These are phyloP conservation scores for Pygoscelis adeliae DNA, from an alignment of 2,113 vertebrate species.

Conservation along the genomic window DNA sequence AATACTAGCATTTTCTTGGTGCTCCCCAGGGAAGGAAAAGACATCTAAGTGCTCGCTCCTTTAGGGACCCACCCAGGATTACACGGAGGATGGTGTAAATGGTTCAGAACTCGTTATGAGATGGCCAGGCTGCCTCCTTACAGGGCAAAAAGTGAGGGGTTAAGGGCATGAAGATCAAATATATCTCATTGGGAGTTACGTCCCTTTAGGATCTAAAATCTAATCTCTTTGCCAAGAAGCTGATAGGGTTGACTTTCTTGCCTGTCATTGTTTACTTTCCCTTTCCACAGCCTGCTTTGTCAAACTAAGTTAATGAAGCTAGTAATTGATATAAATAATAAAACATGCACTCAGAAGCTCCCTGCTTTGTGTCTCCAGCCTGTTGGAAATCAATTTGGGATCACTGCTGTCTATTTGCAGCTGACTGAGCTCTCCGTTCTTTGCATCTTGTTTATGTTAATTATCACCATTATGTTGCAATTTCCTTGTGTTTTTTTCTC, in stretches of 20 bases:
- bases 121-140: not conserved
- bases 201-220: not conserved
- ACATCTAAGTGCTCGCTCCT: not conserved
- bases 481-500: not conserved
- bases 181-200: not conserved
- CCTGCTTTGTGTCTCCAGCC: not conserved
- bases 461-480: not conserved
- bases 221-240: not conserved
- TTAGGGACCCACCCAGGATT: not conserved
- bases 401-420: not conserved
- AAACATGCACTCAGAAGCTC: not conserved
- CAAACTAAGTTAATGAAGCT: not conserved
- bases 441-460: not conserved
- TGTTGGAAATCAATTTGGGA: not conserved
- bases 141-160: not conserved
- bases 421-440: not conserved
- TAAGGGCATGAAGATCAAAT: not conserved
- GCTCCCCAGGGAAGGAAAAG: not conserved
- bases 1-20: not conserved
- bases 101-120: not conserved
- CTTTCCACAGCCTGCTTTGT: not conserved
- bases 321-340: not conserved
- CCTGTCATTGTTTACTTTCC: not conserved
- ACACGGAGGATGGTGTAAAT: not conserved
- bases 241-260: not conserved